Conservation (phyloP, 2,113 vertebrate genomes). For the Cynopterus brachyotis region DNA sequence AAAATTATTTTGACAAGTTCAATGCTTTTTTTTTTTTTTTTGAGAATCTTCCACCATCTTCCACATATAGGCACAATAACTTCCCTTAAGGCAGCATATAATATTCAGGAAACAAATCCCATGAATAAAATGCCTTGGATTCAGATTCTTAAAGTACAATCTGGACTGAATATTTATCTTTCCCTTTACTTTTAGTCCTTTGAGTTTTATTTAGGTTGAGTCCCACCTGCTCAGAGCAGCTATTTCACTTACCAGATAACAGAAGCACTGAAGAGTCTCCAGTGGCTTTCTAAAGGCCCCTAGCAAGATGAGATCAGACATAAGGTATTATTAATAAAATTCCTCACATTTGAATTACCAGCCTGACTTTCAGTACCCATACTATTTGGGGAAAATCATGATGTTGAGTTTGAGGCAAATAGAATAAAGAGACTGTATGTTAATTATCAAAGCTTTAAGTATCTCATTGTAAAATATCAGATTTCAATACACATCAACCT, state of each 20-base stretch:
- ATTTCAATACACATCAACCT: neutral
- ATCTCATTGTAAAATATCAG: neutral
- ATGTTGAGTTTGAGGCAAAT: neutral
- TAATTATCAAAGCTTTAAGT: neutral
- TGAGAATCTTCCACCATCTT: neutral
- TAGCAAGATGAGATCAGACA: neutral
- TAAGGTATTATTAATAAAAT: neutral
- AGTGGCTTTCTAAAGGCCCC: neutral
- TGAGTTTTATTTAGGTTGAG: neutral
- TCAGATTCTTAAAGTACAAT: neutral
- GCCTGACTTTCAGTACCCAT: neutral
- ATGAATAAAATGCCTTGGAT: neutral
- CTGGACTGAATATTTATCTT: neutral
- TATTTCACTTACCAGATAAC: neutral
- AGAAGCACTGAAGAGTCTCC: neutral
- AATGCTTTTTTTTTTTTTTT: neutral
- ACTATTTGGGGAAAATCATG: neutral
- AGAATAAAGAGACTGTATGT: neutral
- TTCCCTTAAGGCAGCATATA: neutral
- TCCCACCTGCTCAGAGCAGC: neutral
- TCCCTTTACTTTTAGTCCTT: neutral
- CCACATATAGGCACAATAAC: neutral
- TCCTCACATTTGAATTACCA: neutral
- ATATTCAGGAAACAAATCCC: neutral
- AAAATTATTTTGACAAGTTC: neutral